These are phyloP conservation scores for Trissolcus brochymenae DNA, from an alignment of 2,888 invertebrate genomes.

Conservation along the genomic window DNA sequence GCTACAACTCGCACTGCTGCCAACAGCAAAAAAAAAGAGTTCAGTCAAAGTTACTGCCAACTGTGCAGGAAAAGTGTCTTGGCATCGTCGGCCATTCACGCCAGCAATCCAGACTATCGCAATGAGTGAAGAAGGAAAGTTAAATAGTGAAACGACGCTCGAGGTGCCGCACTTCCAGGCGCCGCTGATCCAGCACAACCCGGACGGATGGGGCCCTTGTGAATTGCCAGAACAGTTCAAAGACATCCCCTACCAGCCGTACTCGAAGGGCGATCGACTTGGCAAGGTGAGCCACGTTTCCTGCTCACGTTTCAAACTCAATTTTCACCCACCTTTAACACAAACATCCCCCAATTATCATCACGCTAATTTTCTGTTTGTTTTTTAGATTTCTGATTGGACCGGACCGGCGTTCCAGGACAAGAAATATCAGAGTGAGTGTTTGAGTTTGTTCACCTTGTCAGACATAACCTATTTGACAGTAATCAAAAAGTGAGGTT, in stretches of 20 bases:
- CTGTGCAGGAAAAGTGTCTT: too few species aligned
- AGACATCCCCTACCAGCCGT: constrained; percentile 99
- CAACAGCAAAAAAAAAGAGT: too few species aligned
- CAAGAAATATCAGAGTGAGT: constrained; percentile 93
- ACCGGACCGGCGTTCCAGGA: constrained; percentile 94
- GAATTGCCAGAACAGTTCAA: constrained; percentile 95
- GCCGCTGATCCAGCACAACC: constrained; percentile 89
- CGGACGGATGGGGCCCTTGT: constrained; percentile 97
- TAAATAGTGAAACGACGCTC: constrained; percentile 40
- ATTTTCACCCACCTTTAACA: not conserved
- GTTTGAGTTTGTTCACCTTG: constrained; percentile 11
- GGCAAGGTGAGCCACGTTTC: constrained; percentile 86
- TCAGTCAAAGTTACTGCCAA: too few species aligned
- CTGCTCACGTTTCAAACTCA: not conserved
- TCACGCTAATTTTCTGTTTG: constrained; percentile 33
- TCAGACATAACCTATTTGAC: constrained; percentile 13
- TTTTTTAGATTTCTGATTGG: constrained; percentile 92
- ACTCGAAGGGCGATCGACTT: constrained; percentile 97
- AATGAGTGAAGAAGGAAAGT: constrained; percentile 29
- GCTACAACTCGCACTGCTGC: too few species aligned
- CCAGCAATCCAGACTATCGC: not conserved
- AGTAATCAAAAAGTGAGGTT: not conserved
- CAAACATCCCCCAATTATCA: not conserved
- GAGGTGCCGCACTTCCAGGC: constrained; percentile 83
- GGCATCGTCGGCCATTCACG: too few species aligned